These are phyloP conservation scores for Drosophila fuyamai DNA, from an alignment of 1,140 invertebrate genomes.

Conservation along the genomic window DNA sequence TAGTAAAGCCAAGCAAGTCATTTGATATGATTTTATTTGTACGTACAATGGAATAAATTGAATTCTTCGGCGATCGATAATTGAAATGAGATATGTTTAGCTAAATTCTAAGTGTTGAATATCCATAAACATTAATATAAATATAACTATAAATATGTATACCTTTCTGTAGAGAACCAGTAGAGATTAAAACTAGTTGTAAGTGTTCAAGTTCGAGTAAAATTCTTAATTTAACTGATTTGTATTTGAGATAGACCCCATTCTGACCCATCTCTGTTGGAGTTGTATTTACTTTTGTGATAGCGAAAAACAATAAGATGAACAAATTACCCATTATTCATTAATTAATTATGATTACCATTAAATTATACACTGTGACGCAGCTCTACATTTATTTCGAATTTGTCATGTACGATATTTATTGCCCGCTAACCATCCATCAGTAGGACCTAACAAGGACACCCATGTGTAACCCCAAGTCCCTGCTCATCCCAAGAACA, in stretches of 20 bases:
- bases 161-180: conserved; percentile 25
- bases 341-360: conserved; percentile 34
- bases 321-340: conserved; percentile 66
- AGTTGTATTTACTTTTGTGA: conserved; percentile 82
- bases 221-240: conserved; percentile 40
- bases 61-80: conserved; percentile 29
- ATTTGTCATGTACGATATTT: conserved; percentile 61
- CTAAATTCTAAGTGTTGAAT: conserved; percentile 74
- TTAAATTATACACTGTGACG: conserved; percentile 17
- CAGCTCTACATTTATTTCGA: conserved; percentile 48
- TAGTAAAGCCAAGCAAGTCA: conserved; percentile 61
- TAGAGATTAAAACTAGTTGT: conserved; percentile 62
- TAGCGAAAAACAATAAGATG: conserved; percentile 77
- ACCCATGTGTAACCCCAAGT: conserved; percentile 13
- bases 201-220: conserved; percentile 46
- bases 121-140: conserved; percentile 61
- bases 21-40: conserved; percentile 75
- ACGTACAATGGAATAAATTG: conserved; percentile 44
- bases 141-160: conserved; percentile 49
- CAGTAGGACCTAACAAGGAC: conserved; percentile 9
- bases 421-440: conserved; percentile 32
- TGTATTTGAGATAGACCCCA: conserved; percentile 17
- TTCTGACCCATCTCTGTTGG: conserved; percentile 54
- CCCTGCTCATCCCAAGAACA: conserved; percentile 34
- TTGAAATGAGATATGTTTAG: conserved; percentile 53